phyloP scores from a whole-genome alignment of 2,113 vertebrate genomes.

The Melanerpes formicivorus region DNA sequence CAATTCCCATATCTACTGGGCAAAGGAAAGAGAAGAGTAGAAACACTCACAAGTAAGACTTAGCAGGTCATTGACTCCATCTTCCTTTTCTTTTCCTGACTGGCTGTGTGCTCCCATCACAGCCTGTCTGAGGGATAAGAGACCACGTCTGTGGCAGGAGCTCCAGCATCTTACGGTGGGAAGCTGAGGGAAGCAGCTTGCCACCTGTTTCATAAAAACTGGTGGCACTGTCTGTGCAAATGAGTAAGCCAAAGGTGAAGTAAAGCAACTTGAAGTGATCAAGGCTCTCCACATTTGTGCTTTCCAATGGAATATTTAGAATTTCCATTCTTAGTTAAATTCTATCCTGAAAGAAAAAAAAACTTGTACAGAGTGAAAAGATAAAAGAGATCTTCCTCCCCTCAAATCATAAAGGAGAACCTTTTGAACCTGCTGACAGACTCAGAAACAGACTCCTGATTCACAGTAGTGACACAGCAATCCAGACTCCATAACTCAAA shows the following conservation, averaged over 20 bases:
- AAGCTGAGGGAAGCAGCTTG: neutral
- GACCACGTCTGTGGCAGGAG: rapidly evolving
- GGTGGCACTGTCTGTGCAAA: neutral
- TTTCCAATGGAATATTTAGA: neutral
- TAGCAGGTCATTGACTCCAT: neutral
- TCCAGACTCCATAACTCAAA: neutral
- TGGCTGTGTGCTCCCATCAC: neutral
- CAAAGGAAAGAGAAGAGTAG: neutral
- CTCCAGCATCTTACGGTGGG: neutral
- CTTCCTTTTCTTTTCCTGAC: neutral
- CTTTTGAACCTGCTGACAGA: neutral
- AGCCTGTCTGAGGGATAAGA: rapidly evolving
- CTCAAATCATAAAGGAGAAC: too few species aligned
- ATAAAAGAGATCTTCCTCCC: neutral
- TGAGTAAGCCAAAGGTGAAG: neutral
- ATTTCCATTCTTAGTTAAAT: neutral
- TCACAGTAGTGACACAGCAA: neutral
- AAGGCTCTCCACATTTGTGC: neutral
- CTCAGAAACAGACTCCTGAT: neutral
- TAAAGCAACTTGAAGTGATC: neutral
- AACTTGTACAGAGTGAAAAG: neutral
- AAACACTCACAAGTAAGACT: neutral
- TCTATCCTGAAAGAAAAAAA: neutral
- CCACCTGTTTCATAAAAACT: neutral
- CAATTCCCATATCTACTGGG: neutral